phyloP scores from a whole-genome alignment of 1,140 invertebrate species.

The Sarcophaga bullata region DNA sequence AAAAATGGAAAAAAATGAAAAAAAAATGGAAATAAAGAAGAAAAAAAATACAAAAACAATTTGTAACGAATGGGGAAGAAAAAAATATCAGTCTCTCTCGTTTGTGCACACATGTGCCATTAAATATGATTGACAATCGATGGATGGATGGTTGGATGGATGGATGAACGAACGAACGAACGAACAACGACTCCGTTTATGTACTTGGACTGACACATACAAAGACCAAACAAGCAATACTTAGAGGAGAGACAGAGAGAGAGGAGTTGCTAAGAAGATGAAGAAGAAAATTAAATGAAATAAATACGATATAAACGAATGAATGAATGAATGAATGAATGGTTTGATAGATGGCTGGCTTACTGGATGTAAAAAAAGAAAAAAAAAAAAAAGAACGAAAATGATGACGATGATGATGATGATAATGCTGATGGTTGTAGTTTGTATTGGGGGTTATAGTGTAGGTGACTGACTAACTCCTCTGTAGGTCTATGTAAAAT shows the following conservation, averaged over 20 bases:
- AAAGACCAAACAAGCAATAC: neutral
- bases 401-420: no score
- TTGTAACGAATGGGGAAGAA: neutral
- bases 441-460: no score
- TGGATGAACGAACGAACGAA: slow-evolving; percentile 43
- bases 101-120: slow-evolving; percentile 50
- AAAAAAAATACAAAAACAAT: slow-evolving; percentile 17
- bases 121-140: slow-evolving; percentile 57
- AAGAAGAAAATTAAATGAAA: neutral
- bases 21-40: neutral
- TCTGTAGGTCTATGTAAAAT: neutral
- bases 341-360: slow-evolving; percentile 18
- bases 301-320: slow-evolving; percentile 35
- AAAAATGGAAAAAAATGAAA: slow-evolving; percentile 25
- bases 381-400: no score
- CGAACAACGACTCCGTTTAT: slow-evolving; percentile 23
- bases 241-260: neutral
- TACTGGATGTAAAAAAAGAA: neutral
- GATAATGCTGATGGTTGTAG: no score
- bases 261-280: neutral
- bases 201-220: neutral
- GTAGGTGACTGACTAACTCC: no score
- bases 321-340: slow-evolving; percentile 40
- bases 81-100: slow-evolving; percentile 48
- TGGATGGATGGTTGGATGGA: slow-evolving; percentile 45